Base-by-base conservation (phyloP, 2,113 vertebrate genomes). In the Ceyx margarethae region DNA sequence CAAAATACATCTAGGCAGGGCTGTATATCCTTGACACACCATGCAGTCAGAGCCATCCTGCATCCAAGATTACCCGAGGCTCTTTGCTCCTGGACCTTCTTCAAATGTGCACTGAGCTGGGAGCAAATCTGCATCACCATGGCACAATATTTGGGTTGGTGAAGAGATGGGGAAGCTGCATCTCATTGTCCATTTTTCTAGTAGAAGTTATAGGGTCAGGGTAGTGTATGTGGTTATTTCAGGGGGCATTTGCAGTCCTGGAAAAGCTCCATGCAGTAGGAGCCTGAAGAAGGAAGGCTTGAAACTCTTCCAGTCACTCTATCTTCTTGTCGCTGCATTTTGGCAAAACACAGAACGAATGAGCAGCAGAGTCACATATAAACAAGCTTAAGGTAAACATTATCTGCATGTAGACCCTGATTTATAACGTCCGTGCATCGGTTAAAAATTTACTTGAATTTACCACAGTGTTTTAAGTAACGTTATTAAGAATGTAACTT, bases 361-460 rank as follows among this genome's bases (percentile, higher is more conserved):
- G 91, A 97, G 95, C 23, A 37, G 92, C 91, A 85, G 65, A 86
- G 91, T 61, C 89, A 93, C 95, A 95, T 96, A 97, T 96, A 97
- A 97, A 97, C 97, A 98, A 96, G 67, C 89, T 79, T 69, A 69
- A 96, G 95, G 95, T 97, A 97, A 97, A 97, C 97, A 97, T 89
- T 62, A 95, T 95, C 94, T 90, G 78, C 88, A 93, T 94, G 66
- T 60, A 48, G 25, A 23, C 51, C 53, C 94, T 93, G 96, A 96
- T 97, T 97, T 93, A 89, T 58, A 96, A 94, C 43, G 74, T 91
- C 81, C 89, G 84, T 83, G 54, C 94, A 65, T 72, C 66, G 20
- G 86, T 86, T 91, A 87, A 87, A 90, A 96, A 94, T 90, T 40
- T 78, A 93, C 96, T 93, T 89, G 78, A 93, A 17, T 89, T 97